phyloP scores from a whole-genome alignment of 2,113 vertebrate species.

The Megaleporinus macrocephalus region DNA sequence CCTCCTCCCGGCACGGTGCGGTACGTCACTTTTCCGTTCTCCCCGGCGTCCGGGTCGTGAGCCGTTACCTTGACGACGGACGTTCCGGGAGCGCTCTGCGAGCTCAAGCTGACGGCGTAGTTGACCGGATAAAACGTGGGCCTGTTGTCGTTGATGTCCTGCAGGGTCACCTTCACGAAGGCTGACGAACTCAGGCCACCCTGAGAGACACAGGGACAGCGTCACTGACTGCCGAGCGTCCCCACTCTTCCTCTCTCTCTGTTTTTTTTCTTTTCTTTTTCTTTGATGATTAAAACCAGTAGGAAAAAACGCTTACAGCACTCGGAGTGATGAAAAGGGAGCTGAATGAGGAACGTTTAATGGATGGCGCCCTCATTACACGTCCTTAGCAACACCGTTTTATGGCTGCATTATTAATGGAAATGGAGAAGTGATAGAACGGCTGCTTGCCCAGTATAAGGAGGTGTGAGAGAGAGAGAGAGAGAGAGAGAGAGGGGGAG shows the following conservation, averaged over 20 bases:
- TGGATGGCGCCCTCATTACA: conserved; percentile 40
- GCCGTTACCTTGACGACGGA: conserved; percentile 89
- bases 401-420: conserved; percentile 64
- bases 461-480: conserved; percentile 2
- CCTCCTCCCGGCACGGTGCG: conserved; percentile 83
- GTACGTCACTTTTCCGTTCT: conserved; percentile 87
- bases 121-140: conserved; percentile 90
- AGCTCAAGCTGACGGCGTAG: conserved; percentile 91
- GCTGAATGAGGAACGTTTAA: conserved; percentile 14
- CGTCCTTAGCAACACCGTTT: conserved; percentile 50
- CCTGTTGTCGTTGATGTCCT: conserved; percentile 92
- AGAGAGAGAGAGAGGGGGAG: conserved; percentile 7
- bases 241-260: too few relatives aligned
- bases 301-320: not conserved
- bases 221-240: not conserved
- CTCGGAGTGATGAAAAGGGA: not conserved
- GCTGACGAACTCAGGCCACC: conserved; percentile 90
- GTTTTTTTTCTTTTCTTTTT: too few relatives aligned
- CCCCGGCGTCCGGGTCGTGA: conserved; percentile 89
- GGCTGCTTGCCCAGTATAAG: not conserved
- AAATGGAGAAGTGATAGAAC: conserved; percentile 45
- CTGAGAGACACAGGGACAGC: conserved; percentile 64
- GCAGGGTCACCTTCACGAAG: conserved; percentile 86
- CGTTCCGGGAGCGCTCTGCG: conserved; percentile 90
- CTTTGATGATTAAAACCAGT: not conserved